Evolutionary conservation across 1,140 invertebrate species (phyloP), one percentile per base, ranked within the genome.

Genomic region (Phymastichus coffea): DNA sequence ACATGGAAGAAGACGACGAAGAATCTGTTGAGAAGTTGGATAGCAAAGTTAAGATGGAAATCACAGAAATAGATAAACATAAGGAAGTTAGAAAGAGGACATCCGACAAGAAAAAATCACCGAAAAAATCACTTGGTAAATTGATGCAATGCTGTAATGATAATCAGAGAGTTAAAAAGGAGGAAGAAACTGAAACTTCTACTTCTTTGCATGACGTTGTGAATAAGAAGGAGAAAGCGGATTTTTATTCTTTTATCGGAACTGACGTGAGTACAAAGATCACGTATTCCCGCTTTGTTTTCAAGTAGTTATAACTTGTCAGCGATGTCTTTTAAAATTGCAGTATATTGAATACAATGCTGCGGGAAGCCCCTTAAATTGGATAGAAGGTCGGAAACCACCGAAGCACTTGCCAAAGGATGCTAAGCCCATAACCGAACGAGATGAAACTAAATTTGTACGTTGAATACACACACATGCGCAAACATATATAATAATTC

Each of bases 311-410:
- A 10, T 10, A 44, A 20, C 57, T 22, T 19, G 14, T 33, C 19
- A 20, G 26, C 22, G 8, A n/a, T 43, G 4, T 33, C 48, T 41
- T 23, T 20, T 26, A 15, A 28, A 54, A 49, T 65, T 55, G 37
- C 52, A 76, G 74, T 74, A 73, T 30, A 70, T 73, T 17, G 74
- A 74, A 25, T 74, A 73, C 26, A 69, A 9, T 1, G 58, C 54
- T 0, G 20, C 47, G 23, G 74, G 73, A 60, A 67, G 33, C 47
- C 72, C 73, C 7, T 62, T 73, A 47, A 75, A 76, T 51, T 73
- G 73, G 73, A 68, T 76, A 26, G 67, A 73, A 3, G 69, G 63
- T 20, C 64, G 64, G 28, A 71, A 69, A 61, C 72, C 69, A 4
- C 35, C 35, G n/a, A 38, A 68, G 22, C 67, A 65, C 25, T 64